Conservation (phyloP, 2,113 vertebrate species). For the Pomatorhinus ruficollis region DNA sequence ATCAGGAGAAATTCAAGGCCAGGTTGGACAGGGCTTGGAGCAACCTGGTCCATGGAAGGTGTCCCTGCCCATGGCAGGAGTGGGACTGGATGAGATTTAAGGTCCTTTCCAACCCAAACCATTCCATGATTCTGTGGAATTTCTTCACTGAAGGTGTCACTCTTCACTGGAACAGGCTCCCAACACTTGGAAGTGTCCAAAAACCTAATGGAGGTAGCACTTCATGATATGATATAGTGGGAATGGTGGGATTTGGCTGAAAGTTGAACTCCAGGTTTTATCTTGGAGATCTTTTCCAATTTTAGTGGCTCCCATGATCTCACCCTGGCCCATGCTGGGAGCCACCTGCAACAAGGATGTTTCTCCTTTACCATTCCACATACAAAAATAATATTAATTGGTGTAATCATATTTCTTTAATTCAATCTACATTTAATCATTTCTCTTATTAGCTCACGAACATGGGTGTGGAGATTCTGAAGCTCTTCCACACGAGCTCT, state of each 20-base stretch:
- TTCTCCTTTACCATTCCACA: background rate
- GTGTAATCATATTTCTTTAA: background rate
- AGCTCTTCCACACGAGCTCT: background rate
- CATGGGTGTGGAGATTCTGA: background rate
- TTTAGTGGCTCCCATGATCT: background rate
- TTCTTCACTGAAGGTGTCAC: background rate
- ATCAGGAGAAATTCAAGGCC: background rate
- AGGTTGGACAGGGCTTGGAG: background rate
- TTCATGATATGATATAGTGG: accelerated
- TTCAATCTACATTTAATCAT: background rate
- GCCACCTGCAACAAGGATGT: background rate
- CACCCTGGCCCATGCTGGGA: background rate
- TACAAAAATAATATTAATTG: background rate
- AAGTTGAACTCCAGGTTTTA: background rate
- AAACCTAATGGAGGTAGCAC: background rate
- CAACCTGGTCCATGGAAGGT: background rate
- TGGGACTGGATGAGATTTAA: background rate
- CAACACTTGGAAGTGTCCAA: background rate
- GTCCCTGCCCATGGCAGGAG: background rate
- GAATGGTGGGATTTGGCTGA: background rate
- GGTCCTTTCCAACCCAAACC: background rate
- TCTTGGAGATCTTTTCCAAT: background rate
- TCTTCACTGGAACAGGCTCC: background rate
- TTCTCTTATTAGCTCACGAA: background rate
- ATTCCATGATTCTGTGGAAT: background rate